A percentile compares a stretch with the other conserved stretches of the same genome.
Evolutionary conservation across 2,888 invertebrate species (phyloP).

Genomic region (Terebella lapidaria): DNA sequence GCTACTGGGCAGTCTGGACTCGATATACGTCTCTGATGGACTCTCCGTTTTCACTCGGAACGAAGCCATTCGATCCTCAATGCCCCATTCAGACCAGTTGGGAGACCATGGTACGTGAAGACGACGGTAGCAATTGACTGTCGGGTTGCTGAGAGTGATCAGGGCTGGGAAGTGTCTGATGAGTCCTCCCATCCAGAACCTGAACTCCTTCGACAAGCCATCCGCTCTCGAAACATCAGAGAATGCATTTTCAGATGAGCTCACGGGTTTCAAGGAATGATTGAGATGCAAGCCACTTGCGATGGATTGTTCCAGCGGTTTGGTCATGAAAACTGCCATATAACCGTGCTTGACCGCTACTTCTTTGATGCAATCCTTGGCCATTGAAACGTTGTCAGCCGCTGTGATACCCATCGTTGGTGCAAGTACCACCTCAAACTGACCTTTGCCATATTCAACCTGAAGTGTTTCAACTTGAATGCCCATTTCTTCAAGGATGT

Average conservation of each 20-base stretch:
- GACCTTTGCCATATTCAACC: not conserved
- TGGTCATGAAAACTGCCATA: not conserved
- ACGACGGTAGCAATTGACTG: not conserved
- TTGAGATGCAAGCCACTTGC: not conserved
- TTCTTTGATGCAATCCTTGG: not conserved
- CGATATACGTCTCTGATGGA: not conserved
- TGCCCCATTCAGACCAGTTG: not conserved
- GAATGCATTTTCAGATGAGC: not conserved
- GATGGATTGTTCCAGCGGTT: not conserved
- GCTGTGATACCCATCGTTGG: not conserved
- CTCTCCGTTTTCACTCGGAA: not conserved
- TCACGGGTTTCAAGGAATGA: not conserved
- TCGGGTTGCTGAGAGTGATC: not conserved
- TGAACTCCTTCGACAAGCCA: not conserved
- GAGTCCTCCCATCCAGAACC: not conserved
- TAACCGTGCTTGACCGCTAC: not conserved
- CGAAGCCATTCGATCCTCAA: not conserved
- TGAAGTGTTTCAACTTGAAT: not conserved
- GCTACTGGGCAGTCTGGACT: not conserved
- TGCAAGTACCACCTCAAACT: not conserved
- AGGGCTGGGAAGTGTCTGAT: not conserved
- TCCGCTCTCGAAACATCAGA: not conserved
- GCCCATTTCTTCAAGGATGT: not conserved
- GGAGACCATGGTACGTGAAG: not conserved
- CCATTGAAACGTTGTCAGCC: not conserved